A percentile compares a stretch with the other conserved stretches of the same genome.
These are phyloP conservation scores for Meta bourneti DNA, from an alignment of 2,888 invertebrate genomes.

Conservation along the genomic window DNA sequence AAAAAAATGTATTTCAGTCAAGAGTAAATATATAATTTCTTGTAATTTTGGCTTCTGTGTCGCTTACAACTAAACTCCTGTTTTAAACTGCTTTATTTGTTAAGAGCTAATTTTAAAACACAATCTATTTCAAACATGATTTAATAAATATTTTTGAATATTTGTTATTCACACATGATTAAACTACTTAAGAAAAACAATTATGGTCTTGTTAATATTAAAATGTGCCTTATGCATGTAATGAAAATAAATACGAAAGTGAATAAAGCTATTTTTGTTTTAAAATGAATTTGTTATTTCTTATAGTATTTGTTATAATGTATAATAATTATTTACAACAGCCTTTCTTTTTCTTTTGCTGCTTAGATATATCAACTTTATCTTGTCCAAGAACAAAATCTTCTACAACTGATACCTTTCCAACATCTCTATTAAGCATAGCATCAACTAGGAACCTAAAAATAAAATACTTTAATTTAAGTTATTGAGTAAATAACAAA, in stretches of 20 bases:
- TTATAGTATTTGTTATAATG: slow-evolving; percentile 8
- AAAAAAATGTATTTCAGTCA: no score
- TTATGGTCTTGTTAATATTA: neutral
- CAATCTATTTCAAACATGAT: no score
- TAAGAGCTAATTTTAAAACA: no score
- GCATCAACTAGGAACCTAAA: slow-evolving; percentile 81
- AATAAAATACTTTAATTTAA: slow-evolving; percentile 22
- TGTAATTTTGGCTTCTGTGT: no score
- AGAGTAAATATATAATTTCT: no score
- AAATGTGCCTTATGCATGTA: neutral
- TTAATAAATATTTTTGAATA: neutral
- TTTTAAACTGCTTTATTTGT: no score
- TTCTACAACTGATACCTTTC: slow-evolving; percentile 47
- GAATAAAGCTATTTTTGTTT: slow-evolving; percentile 20
- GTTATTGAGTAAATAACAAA: neutral
- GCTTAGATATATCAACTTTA: slow-evolving; percentile 38
- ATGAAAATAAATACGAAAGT: neutral
- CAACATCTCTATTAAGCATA: slow-evolving; percentile 79
- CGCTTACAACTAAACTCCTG: no score
- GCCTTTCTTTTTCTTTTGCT: slow-evolving; percentile 46
- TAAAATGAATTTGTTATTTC: slow-evolving; percentile 1
- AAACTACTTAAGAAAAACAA: neutral
- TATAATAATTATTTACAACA: slow-evolving; percentile 43
- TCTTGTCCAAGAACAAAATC: slow-evolving; percentile 29
- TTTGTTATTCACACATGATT: neutral